A percentile compares a stretch with the other conserved stretches of the same genome.
phyloP scores from a whole-genome alignment of 2,888 invertebrate species.

The Tenthredo distinguenda region DNA sequence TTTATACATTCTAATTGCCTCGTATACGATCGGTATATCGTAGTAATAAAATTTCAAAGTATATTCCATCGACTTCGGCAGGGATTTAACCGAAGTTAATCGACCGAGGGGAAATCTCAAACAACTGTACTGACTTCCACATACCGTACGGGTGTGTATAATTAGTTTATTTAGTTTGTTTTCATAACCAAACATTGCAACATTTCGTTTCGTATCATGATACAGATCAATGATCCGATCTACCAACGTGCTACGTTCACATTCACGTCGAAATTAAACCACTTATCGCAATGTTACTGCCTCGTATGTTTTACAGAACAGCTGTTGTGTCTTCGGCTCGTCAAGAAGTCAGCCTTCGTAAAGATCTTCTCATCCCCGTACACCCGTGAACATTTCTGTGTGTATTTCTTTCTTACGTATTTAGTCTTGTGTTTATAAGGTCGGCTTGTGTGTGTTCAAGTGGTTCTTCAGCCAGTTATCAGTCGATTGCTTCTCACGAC shows the following conservation, averaged over 20 bases:
- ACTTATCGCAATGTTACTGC: neutral
- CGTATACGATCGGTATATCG: neutral
- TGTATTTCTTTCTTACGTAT: neutral
- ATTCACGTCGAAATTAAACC: neutral
- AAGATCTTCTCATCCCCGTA: neutral
- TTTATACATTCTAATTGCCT: neutral
- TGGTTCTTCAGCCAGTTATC: neutral
- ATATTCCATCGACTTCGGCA: neutral
- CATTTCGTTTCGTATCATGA: neutral
- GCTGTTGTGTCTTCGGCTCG: conserved; percentile 16
- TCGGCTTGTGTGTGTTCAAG: neutral
- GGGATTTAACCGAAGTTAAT: neutral
- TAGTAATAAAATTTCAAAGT: neutral
- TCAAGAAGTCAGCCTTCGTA: neutral
- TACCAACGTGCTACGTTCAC: neutral
- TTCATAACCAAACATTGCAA: neutral
- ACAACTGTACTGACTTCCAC: neutral
- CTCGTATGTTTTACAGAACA: neutral
- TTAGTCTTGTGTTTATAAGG: neutral
- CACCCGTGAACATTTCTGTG: neutral
- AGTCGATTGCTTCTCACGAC: neutral
- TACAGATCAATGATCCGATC: neutral
- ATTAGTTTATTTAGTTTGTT: neutral
- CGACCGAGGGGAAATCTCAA: neutral
- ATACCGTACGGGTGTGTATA: neutral